phyloP scores from a whole-genome alignment of 1,140 invertebrate genomes.

The Euschistus heros region DNA sequence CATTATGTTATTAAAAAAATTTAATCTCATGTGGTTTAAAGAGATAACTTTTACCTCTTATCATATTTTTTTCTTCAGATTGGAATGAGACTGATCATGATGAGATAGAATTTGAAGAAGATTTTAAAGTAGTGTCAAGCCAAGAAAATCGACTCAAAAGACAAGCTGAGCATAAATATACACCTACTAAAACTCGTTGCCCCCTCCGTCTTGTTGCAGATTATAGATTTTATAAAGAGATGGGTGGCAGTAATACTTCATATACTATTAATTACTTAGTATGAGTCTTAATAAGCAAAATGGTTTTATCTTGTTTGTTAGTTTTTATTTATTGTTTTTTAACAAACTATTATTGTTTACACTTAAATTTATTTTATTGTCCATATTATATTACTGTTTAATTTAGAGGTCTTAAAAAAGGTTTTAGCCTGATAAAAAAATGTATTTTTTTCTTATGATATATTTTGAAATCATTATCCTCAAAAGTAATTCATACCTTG shows the following conservation, averaged over 20 bases:
- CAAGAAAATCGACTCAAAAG: slow-evolving; percentile 44
- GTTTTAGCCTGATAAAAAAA: too few relatives aligned
- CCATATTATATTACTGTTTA: too few relatives aligned
- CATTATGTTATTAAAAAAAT: background rate
- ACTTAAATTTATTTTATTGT: too few relatives aligned
- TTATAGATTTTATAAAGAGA: slow-evolving; percentile 89
- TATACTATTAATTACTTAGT: slow-evolving; percentile 93
- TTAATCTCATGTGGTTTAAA: too few relatives aligned
- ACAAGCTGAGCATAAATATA: slow-evolving; percentile 75
- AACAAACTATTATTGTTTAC: too few relatives aligned
- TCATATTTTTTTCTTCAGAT: background rate
- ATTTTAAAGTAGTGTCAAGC: slow-evolving; percentile 26
- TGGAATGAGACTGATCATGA: background rate
- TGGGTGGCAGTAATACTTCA: slow-evolving; percentile 88
- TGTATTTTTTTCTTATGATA: too few relatives aligned
- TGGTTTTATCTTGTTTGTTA: too few relatives aligned
- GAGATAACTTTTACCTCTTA: too few relatives aligned
- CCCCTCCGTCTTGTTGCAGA: slow-evolving; percentile 87
- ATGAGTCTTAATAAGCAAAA: slow-evolving; percentile 31
- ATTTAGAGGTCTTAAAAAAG: too few relatives aligned
- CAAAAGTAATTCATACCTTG: too few relatives aligned
- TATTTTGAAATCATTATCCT: too few relatives aligned
- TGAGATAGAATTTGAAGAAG: background rate
- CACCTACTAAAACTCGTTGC: slow-evolving; percentile 81
- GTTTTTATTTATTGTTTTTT: too few relatives aligned